These are phyloP conservation scores for Cygnus olor DNA, from an alignment of 2,797 vertebrate genomes.

Conservation along the genomic window DNA sequence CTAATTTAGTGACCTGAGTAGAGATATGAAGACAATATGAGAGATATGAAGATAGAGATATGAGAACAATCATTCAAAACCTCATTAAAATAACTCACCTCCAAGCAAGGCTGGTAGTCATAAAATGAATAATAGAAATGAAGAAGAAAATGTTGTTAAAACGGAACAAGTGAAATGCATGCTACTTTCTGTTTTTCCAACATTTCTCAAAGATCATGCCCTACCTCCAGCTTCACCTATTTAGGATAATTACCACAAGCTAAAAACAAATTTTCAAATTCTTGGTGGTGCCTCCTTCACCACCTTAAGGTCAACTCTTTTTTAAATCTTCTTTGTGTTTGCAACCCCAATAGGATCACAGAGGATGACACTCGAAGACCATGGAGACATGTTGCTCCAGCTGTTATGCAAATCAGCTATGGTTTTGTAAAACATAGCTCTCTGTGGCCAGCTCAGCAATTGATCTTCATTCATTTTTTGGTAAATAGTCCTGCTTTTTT, in stretches of 20 bases:
- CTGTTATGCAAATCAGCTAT: neutral
- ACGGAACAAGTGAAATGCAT: neutral
- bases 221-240: neutral
- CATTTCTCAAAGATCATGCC: neutral
- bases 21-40: slow-evolving; percentile 36
- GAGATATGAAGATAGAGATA: slow-evolving; percentile 36
- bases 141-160: neutral
- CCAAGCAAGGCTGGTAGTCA: neutral
- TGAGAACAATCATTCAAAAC: slow-evolving; percentile 66
- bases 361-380: neutral
- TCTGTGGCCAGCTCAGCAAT: neutral
- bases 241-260: neutral
- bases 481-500: neutral
- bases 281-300: neutral
- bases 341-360: neutral
- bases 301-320: neutral
- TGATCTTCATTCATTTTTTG: neutral
- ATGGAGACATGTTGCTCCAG: neutral
- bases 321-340: neutral
- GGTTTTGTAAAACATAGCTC: neutral
- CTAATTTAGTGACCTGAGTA: slow-evolving; percentile 56
- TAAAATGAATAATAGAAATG: neutral
- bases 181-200: neutral
- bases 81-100: slow-evolving; percentile 64
- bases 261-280: neutral